Evolutionary conservation across 2,888 invertebrate species (phyloP).

Genomic region (Caenorhabditis sp.): DNA sequence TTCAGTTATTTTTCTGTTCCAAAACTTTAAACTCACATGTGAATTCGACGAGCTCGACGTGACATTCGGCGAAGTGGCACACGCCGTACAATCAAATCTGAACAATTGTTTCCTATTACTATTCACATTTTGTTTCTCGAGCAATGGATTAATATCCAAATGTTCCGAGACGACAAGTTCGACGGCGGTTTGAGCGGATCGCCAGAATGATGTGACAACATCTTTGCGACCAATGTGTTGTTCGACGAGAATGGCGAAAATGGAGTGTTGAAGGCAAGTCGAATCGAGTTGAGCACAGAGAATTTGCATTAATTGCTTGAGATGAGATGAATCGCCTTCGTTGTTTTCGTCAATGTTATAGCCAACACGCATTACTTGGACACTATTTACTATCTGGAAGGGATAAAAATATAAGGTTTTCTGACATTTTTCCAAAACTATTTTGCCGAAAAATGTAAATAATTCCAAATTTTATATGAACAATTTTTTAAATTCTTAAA

Average conservation of each 20-base stretch:
- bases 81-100: constrained; percentile 63
- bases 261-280: constrained; percentile 40
- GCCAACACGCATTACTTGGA: constrained; percentile 49
- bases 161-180: constrained; percentile 63
- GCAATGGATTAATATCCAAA: constrained; percentile 59
- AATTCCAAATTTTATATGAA: too few relatives aligned
- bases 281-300: constrained; percentile 53
- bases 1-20: background rate
- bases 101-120: constrained; percentile 47
- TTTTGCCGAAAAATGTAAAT: too few relatives aligned
- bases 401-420: background rate
- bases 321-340: constrained; percentile 53
- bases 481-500: too few relatives aligned
- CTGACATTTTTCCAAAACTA: too few relatives aligned
- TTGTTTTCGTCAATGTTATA: constrained; percentile 48
- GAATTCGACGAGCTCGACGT: constrained; percentile 16
- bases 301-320: constrained; percentile 61
- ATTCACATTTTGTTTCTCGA: constrained; percentile 30
- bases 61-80: constrained; percentile 41
- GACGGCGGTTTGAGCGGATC: constrained; percentile 55
- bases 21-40: constrained; percentile 22
- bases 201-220: constrained; percentile 59
- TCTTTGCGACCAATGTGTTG: constrained; percentile 26
- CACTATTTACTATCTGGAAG: constrained; percentile 47
- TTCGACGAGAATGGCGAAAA: constrained; percentile 42